Base-by-base conservation (phyloP, 2,113 vertebrate genomes). In the Alethe diademata region DNA sequence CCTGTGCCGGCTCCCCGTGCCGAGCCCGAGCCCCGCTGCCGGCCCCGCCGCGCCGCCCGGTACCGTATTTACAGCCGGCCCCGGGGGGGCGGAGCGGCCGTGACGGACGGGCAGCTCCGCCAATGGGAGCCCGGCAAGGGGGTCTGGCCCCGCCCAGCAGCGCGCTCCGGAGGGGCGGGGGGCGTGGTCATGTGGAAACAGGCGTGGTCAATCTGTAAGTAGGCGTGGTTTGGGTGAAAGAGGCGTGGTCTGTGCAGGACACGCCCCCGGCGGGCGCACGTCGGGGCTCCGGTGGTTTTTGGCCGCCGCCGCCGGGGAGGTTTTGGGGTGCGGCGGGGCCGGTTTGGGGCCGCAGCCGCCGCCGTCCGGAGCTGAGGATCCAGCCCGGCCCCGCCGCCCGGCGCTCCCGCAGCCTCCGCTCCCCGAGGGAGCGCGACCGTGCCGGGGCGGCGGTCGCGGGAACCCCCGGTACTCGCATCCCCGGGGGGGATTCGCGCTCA, bases 31-130 rank as follows among this genome's bases (percentile, higher is more conserved):
- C 78, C 19, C 94, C 53, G 53, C 92, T 78, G 58, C 72, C 42
- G 35, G 82, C 66, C 85, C 88, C 43, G 51, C 66, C 61, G 51
- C 71, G n/a, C 75, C 60, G 56, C 57, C 75, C 85, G 88, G 78
- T 78, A 92, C 92, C 94, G 80, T 95, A 95, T 95, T 94, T 95
- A 94, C 81, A 90, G 89, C 72, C 87, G 50, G 83, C 70, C 89
- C 58, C 60, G 54, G 61, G 4, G 16, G 67, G 86, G 67, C 50
- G 88, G 70, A 54, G 33, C 26, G 57, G 6, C 29, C 31, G 38
- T 85, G 92, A 94, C 36, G n/a, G 92, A 85, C 86, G 54, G 64
- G 35, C 4, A 6, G 12, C 2, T 8, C 6, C 4, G 4, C 95
- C 90, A 94, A 92, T 92, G 45, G 64, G 6, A 8, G 4, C 6